A percentile compares a stretch with the other conserved stretches of the same genome.
Evolutionary conservation across 2,113 vertebrate genomes (phyloP).

Genomic region (Pelmatolapia mariae): DNA sequence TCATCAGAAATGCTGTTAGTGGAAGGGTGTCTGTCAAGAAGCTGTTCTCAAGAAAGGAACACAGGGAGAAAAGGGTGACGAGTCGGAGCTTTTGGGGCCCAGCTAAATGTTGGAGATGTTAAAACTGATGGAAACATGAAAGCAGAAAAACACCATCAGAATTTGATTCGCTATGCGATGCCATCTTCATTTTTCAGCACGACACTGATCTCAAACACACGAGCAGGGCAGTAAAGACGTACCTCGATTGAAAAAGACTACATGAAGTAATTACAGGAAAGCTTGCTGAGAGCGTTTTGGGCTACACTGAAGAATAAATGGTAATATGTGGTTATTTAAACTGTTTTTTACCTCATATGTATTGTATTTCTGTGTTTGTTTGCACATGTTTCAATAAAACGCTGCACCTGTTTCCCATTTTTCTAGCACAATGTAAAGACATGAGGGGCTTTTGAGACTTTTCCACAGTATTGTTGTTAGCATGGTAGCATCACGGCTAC

Average conservation of each 20-base stretch:
- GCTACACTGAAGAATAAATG: too few species aligned
- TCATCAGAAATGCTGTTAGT: background rate
- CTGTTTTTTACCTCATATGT: background rate
- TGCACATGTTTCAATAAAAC: background rate
- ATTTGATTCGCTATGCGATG: background rate
- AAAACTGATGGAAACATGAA: background rate
- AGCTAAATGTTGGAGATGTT: background rate
- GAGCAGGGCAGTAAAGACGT: background rate
- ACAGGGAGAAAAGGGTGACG: background rate
- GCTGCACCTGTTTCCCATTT: background rate
- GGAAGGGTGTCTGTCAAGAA: background rate
- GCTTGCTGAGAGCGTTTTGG: background rate
- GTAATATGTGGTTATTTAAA: background rate
- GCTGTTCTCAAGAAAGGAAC: background rate
- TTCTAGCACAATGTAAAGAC: background rate
- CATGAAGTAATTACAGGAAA: background rate
- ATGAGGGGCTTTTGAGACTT: background rate
- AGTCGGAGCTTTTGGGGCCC: background rate
- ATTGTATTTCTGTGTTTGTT: background rate
- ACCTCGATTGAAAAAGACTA: rapidly evolving
- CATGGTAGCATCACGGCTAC: background rate
- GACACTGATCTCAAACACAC: background rate
- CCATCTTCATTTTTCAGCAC: background rate
- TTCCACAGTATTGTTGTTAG: background rate
- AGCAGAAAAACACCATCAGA: background rate